phyloP scores from a whole-genome alignment of 2,888 invertebrate genomes.

The Proisotoma minuta region DNA sequence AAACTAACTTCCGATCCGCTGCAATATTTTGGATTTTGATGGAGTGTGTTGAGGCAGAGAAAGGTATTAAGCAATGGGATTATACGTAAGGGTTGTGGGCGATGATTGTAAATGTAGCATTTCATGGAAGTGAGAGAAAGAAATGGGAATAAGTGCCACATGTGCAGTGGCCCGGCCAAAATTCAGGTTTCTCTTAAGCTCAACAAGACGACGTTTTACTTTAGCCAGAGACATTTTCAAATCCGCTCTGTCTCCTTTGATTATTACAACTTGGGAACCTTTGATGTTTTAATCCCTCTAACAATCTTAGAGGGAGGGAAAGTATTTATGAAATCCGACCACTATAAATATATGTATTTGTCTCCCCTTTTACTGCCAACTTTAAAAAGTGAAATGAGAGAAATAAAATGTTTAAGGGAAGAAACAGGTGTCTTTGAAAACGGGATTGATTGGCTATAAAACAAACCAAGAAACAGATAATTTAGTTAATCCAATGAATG shows the following conservation, averaged over 20 bases:
- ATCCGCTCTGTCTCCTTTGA: not conserved
- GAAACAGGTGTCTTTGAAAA: too few species aligned
- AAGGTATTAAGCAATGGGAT: not conserved
- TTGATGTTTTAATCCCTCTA: not conserved
- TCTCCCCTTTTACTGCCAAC: too few species aligned
- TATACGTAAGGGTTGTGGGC: not conserved
- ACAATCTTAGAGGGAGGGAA: not conserved
- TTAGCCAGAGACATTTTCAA: conserved; percentile 1
- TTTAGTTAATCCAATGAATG: too few species aligned
- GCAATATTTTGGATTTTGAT: not conserved
- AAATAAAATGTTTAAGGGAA: too few species aligned
- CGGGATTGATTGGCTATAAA: too few species aligned
- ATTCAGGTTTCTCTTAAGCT: conserved; percentile 16
- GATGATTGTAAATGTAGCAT: not conserved
- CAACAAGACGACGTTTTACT: conserved; percentile 3
- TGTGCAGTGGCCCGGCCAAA: conserved; percentile 17
- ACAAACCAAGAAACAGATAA: too few species aligned
- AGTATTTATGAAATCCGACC: too few species aligned
- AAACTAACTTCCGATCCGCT: not conserved
- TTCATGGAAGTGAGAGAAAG: not conserved
- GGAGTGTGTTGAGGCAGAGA: not conserved
- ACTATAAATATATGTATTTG: too few species aligned
- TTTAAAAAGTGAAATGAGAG: too few species aligned
- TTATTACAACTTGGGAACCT: not conserved
- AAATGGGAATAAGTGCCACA: conserved; percentile 22